phyloP scores from a whole-genome alignment of 1,140 invertebrate genomes.

The Drosophila prosaltans region DNA sequence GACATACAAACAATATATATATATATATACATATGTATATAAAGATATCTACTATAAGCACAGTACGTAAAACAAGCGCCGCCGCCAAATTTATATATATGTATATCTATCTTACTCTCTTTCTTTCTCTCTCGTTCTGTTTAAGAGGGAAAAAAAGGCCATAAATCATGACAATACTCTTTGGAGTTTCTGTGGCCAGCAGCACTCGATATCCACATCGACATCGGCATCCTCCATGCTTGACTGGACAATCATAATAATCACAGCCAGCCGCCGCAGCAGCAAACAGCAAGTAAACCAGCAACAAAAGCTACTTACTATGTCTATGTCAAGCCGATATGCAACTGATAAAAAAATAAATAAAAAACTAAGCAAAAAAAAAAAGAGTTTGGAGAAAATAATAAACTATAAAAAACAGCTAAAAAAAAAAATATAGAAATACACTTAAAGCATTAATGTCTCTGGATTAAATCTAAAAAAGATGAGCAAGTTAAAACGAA shows the following conservation, averaged over 20 bases:
- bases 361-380: slow-evolving; percentile 64
- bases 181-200: slow-evolving; percentile 39
- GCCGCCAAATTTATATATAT: slow-evolving; percentile 9
- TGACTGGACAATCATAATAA: slow-evolving; percentile 81
- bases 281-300: slow-evolving; percentile 50
- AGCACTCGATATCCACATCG: slow-evolving; percentile 37
- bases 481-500: neutral
- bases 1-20: slow-evolving; percentile 39
- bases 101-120: slow-evolving; percentile 6
- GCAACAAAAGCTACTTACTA: slow-evolving; percentile 80
- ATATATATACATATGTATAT: slow-evolving; percentile 32
- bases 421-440: slow-evolving; percentile 38
- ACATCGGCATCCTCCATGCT: slow-evolving; percentile 68
- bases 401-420: slow-evolving; percentile 33
- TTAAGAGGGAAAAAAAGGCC: slow-evolving; percentile 63
- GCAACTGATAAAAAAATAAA: slow-evolving; percentile 77
- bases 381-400: neutral
- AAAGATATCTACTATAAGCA: slow-evolving; percentile 51
- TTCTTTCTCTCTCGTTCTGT: slow-evolving; percentile 32
- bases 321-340: slow-evolving; percentile 78
- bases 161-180: slow-evolving; percentile 71
- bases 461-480: neutral
- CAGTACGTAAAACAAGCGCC: slow-evolving; percentile 72
- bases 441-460: slow-evolving; percentile 24
- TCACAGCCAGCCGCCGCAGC: slow-evolving; percentile 64